Base-by-base conservation (phyloP, 2,113 vertebrate species). In the Epinephelus lanceolatus region DNA sequence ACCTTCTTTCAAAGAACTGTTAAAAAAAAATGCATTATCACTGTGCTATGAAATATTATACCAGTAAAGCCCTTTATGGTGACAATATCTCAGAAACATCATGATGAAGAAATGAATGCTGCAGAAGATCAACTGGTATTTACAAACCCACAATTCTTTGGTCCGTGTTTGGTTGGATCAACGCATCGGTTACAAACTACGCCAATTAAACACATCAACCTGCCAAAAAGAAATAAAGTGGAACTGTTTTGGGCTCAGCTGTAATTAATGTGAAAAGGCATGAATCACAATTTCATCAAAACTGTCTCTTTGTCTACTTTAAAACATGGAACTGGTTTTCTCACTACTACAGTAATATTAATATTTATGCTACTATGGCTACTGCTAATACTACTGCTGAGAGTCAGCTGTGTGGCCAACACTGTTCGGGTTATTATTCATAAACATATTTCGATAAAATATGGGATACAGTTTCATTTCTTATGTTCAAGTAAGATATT, bases 41-140 rank as follows among this genome's bases (percentile, higher is more conserved):
- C 73, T 74, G 57, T 84, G 83, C 80, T 69, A 27, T 63, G 42
- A 56, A 55, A 21, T 52, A 12, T 33, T 17, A 8, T 0, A 51
- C 55, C 60, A 0, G 60, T 18, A 80, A 88, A 88, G 88, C 76
- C 84, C 77, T 83, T 88, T 53, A 59, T 57, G 74, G 18, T 33
- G 56, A 74, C 59, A 2, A 52, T 2, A 25, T 33, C 19, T 81
- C 52, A 63, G 66, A 61, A 18, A 78, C 62, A 74, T 49, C 3
- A 49, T 12, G 2, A 51, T 25, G 40, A 72, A n/a, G 21, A 68
- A 21, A 65, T 8, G 10, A 75, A 53, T 27, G 6, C 30, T 68
- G 68, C 25, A 78, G 78, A 30, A 59, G 11, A 61, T 49, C 51
- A 27, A 23, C 19, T 14, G 1, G 9, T 66, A 14, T 76, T 73